Base-by-base conservation (phyloP, 2,113 vertebrate genomes). In the Ptilonorhynchus violaceus region DNA sequence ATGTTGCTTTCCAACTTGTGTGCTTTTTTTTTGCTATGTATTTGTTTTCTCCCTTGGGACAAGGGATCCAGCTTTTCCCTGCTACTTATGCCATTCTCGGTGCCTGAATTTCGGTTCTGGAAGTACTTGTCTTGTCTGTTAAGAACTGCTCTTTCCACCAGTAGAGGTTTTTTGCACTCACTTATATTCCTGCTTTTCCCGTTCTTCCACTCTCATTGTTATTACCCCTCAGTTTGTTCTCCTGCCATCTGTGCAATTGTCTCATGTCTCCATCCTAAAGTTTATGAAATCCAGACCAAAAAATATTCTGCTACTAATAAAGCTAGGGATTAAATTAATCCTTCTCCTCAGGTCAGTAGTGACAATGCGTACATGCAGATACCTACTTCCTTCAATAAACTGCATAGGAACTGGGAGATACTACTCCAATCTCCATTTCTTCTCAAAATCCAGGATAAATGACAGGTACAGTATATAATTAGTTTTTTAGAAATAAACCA, bases 1-100 rank as follows among this genome's bases (percentile, higher is more conserved):
- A 19, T 62, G 41, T 62, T 81, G 30, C 73, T 89, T 94, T 94
- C 90, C 56, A 88, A n/a, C 41, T 86, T 39, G 13, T 49, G 27
- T 39, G 27, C 20, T 83, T 86, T 80, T 55, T 63, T 77, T 79
- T 60, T 68, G 7, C 62, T 23, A 46, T 70, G 22, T 56, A 13
- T 92, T 96, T 96, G 21, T 92, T 94, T 93, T 96, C 39, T 81
- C 73, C 77, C 60, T 55, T 78, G 84, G 68, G 73, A 85, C 56
- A 91, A 91, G 80, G 69, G 90, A 60, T 89, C 52, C 56, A 69
- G 17, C 69, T 89, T 92, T 87, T 68, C 37, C 56, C 49, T 78
- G n/a, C 64, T 91, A 11, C 23, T 67, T 3, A 0, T 63, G 37
- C 28, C 1, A 1, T 70, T 84, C 41, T 86, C 24, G 7, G 44